Percentiles rank a stretch among this genome's conserved stretches.
phyloP scores from a whole-genome alignment of 2,113 vertebrate species.

The Heterotilapia buettikoferi region DNA sequence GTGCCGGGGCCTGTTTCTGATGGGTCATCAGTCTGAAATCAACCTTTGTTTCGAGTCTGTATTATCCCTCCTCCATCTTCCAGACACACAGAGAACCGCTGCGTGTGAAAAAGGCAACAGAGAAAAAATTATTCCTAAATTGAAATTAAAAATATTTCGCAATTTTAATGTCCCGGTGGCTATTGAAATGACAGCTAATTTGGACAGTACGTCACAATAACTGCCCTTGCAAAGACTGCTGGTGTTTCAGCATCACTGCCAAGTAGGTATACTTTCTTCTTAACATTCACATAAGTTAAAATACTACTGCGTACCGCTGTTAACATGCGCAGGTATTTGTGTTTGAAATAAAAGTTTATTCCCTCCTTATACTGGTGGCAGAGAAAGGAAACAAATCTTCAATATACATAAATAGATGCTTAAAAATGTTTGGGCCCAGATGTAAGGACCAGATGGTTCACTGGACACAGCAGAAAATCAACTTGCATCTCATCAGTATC shows the following conservation, averaged over 20 bases:
- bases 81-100: not conserved
- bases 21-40: not conserved
- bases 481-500: not conserved
- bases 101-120: not conserved
- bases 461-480: not conserved
- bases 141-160: not conserved
- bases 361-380: not conserved
- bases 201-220: not conserved
- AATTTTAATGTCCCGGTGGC: not conserved
- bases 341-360: not conserved
- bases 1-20: constrained; percentile 14
- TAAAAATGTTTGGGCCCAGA: fast-evolving
- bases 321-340: not conserved
- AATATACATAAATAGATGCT: fast-evolving
- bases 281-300: not conserved
- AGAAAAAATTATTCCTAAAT: not conserved
- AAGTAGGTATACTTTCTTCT: not conserved
- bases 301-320: not conserved
- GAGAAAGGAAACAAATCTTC: not conserved
- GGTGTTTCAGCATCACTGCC: not conserved
- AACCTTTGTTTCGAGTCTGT: not conserved
- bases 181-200: not conserved
- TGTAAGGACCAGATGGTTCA: not conserved
- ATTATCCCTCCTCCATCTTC: not conserved
- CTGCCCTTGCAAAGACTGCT: too few species aligned